Base-by-base conservation (phyloP, 1,140 invertebrate species). In the Nasonia longicornis region DNA sequence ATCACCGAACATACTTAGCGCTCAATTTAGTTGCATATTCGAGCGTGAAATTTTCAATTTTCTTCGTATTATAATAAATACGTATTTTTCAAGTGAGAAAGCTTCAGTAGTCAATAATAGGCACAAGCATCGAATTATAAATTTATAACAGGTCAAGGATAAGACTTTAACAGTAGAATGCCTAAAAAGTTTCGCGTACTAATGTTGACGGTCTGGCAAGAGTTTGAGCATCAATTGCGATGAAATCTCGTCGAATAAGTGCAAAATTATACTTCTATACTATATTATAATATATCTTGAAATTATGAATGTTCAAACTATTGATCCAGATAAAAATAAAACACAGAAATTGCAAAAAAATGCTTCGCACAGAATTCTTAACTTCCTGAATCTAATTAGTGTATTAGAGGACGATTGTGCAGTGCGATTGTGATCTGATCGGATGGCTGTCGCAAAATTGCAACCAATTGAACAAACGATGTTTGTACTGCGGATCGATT, bases 381-480 rank as follows among this genome's bases (percentile, higher is more conserved):
- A 58, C 52, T 58, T 58, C 20, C 20, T 58, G 6, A 58, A 7
- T 58, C 52, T 58, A 58, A 58, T 58, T 20, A 58, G 52, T 58
- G 3, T 58, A 58, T 35, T 16, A 16, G 52, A 58, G 16, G 48
- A 58, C 52, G 52, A 58, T 58, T 52, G 48, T 52, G 12, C 48
- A 16, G 67, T 35, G n/a, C 29, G 67, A 35, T 70, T 38, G 69
- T 38, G 31, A 70, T 70, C 20, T 38, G n/a, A 70, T 38, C 69
- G 29, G 35, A 38, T 38, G 69, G 69, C 35, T 20, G 31, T 11
- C 4, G 69, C 31, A 70, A 38, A 42, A 70, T 70, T 16, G 69
- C 69, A 38, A 16, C 35, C 69, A 70, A 70, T 70, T 42, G 35
- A 70, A 70, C 29, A 70, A 70, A 70, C 35, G 69, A 70, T 16